Base-by-base conservation (phyloP, 2,888 invertebrate genomes). In the Calephelis perditalis region DNA sequence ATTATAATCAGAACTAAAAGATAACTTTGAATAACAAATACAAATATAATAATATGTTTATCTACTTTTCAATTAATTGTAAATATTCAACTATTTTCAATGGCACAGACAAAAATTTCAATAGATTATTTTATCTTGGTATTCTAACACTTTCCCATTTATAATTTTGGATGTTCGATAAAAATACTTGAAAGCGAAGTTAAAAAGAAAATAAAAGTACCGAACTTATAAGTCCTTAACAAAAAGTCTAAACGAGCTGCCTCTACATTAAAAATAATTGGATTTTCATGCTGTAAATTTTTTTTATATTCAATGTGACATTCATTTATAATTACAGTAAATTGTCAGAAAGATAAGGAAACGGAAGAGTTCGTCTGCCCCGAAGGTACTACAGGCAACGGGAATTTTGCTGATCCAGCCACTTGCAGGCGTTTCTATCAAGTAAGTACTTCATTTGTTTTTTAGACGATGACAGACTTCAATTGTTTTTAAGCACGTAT, bases 401-500 rank as follows among this genome's bases (percentile, higher is more conserved):
- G 96, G 64, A 97, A 97, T 81, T 97, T 94, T 77, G 97, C 97
- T 26, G 97, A 97, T 87, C 97, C 97, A 10, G 95, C 92, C 56
- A 96, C 96, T 44, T 97, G 97, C 80, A 92, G 96, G 73, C 92
- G 96, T 74, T 97, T 97, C 90, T 97, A 96, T 87, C 97, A 97
- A 92, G 97, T 96, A 88, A 84, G 76, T 68, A 45, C 9, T 52
- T 26, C 6, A 59, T 35, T 11, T 26, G 35, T 35, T 40, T 54
- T 59, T 35, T 6, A 56, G 26, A 49, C 15, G 35, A 6, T 35
- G 10, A 10, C 15, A 35, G 8, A 26, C 10, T 52, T 35, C 2
- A 52, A 11, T 35, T 52, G 35, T 26, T 52, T 52, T 52, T 52
- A 5, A 52, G 40, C 40, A 40, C 40, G 40, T 40, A 40, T 26